Evolutionary conservation across 1,140 invertebrate genomes (phyloP).

Genomic region (Nephotettix cincticeps): DNA sequence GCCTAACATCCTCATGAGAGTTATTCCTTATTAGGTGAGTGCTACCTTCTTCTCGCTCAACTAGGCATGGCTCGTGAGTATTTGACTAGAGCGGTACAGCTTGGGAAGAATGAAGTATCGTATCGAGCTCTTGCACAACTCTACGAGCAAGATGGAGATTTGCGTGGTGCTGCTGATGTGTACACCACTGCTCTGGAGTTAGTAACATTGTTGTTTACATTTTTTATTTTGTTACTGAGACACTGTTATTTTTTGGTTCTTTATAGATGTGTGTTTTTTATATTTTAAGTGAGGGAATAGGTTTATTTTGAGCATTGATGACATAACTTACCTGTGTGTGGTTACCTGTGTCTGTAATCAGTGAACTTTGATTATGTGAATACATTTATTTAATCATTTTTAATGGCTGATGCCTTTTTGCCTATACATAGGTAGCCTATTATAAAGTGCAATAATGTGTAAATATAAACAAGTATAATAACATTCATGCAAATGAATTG

Average conservation of each 20-base stretch:
- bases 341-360: background rate
- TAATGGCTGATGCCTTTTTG: too few species aligned
- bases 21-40: constrained; percentile 60
- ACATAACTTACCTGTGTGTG: background rate
- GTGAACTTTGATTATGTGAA: background rate
- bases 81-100: constrained; percentile 67
- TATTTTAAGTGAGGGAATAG: background rate
- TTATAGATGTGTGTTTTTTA: background rate
- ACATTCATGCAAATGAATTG: too few species aligned
- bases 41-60: constrained; percentile 58
- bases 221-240: background rate
- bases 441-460: too few species aligned
- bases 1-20: too few species aligned
- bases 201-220: constrained; percentile 43
- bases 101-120: constrained; percentile 70
- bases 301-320: background rate
- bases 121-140: constrained; percentile 72
- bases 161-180: constrained; percentile 68
- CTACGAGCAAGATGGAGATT: constrained; percentile 65
- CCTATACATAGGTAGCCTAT: too few species aligned
- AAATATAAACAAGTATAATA: too few species aligned
- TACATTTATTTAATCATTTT: background rate
- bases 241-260: background rate
- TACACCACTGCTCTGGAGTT: constrained; percentile 69
- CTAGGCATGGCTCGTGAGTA: constrained; percentile 65